Evolutionary conservation across 2,888 invertebrate species (phyloP).

Genomic region (Eupithecia abbreviata): DNA sequence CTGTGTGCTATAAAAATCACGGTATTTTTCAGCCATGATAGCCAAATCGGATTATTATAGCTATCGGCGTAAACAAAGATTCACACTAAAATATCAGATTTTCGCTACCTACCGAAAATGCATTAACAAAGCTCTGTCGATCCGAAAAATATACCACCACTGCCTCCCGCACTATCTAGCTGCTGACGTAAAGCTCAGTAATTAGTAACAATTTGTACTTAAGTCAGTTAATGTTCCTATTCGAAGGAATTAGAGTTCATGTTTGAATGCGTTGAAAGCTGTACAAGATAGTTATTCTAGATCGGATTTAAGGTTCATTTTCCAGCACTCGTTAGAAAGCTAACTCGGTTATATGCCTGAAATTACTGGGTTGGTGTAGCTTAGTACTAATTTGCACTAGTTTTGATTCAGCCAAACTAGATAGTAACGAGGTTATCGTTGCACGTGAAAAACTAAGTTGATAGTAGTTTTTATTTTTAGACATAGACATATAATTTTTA

Average conservation of each 20-base stretch:
- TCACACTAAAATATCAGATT: neutral
- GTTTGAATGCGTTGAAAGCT: slow-evolving; percentile 2
- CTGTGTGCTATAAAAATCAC: neutral
- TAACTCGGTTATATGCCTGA: neutral
- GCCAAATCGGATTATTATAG: neutral
- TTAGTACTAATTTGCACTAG: neutral
- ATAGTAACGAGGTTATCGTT: neutral
- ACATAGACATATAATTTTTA: too few species aligned
- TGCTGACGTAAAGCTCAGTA: slow-evolving; percentile 22
- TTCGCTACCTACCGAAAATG: neutral
- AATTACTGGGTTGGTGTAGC: neutral
- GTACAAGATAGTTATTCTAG: neutral
- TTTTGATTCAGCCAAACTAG: neutral
- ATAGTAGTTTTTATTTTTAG: neutral
- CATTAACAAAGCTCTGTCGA: neutral
- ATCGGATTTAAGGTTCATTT: neutral
- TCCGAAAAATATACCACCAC: neutral
- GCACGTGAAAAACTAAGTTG: too few species aligned
- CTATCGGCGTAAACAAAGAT: neutral
- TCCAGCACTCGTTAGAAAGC: neutral
- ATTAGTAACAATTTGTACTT: slow-evolving; percentile 30
- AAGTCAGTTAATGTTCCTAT: slow-evolving; percentile 24
- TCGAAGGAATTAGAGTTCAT: slow-evolving; percentile 20
- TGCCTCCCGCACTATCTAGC: slow-evolving; percentile 16
- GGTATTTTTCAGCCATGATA: too few species aligned